Base-by-base conservation (phyloP, 2,797 vertebrate species). In the Cossypha heuglini region DNA sequence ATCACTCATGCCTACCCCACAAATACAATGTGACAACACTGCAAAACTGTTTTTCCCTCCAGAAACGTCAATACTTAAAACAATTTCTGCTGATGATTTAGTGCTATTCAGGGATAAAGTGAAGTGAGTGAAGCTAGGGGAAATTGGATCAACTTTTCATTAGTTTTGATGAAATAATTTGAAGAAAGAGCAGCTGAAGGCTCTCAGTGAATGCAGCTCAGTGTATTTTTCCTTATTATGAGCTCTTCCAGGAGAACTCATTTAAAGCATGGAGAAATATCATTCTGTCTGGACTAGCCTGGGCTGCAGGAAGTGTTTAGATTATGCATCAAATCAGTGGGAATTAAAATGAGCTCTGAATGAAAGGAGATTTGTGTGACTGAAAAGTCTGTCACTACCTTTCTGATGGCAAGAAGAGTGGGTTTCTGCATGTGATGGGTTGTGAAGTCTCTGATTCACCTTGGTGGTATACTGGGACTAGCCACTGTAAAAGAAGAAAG, bases 111-210 rank as follows among this genome's bases (percentile, higher is more conserved):
- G 64, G 19, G 64, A 72, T 63, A 37, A 92, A 75, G 16, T 69
- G 66, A 77, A 81, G 49, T 59, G 49, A 81, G 17, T 61, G 68
- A 83, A 86, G 52, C 26, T n/a, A 64, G 43, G 38, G 57, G 49
- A 93, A 90, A 87, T 88, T 61, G 72, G 40, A 83, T 61, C 52
- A 83, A 63, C n/a, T 85, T 85, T 68, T 83, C 54, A 46, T 86
- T 94, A 48, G 33, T 89, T 93, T 91, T 72, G 38, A 72, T 94
- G 68, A 72, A 17, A 37, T 74, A 64, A 43, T 81, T 83, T 91
- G 54, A 91, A 91, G 52, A 67, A 86, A 76, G 29, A 69, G 33
- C 37, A 62, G 54, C 67, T 85, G 66, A 92, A 82, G 52, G 55
- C 22, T 62, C 16, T 66, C 37, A 20, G 13, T 59, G 48, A 73